Conservation (phyloP, 2,888 invertebrate species). For the Aplocera efformata region DNA sequence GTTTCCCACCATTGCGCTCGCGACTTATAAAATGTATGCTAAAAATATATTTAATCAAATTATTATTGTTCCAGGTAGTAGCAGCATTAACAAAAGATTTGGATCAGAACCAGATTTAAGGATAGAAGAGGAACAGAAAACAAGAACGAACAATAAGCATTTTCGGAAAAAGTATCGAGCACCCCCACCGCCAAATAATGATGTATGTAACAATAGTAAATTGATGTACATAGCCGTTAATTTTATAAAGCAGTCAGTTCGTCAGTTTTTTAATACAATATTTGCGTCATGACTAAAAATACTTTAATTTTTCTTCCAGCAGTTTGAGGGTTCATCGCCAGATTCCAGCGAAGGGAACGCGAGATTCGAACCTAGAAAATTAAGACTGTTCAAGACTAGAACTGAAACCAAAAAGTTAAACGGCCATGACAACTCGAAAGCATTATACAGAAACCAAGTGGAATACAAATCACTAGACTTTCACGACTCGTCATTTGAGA, state of each 20-base stretch:
- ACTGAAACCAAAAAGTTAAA: conserved; percentile 84
- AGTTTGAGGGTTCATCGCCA: conserved; percentile 79
- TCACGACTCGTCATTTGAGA: conserved; percentile 60
- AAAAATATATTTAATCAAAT: background rate
- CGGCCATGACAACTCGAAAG: conserved; percentile 53
- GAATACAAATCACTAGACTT: conserved; percentile 66
- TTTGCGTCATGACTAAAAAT: too few species aligned
- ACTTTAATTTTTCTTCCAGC: conserved; percentile 36
- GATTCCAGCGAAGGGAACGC: conserved; percentile 79
- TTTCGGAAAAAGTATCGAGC: conserved; percentile 90
- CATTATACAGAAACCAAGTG: conserved; percentile 54
- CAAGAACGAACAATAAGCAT: conserved; percentile 65
- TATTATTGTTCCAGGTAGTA: conserved; percentile 48
- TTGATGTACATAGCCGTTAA: too few species aligned
- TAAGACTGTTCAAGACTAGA: conserved; percentile 87
- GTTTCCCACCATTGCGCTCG: background rate
- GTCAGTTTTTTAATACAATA: too few species aligned
- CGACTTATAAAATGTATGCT: background rate
- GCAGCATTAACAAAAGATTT: conserved; percentile 77
- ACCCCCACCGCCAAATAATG: conserved; percentile 80
- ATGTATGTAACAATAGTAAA: conserved; percentile 56
- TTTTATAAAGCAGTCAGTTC: too few species aligned
- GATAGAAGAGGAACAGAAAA: conserved; percentile 64
- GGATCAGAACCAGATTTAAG: conserved; percentile 88
- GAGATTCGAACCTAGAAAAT: conserved; percentile 76